These are phyloP conservation scores for Melieria crassipennis DNA, from an alignment of 2,888 invertebrate genomes.

Conservation along the genomic window DNA sequence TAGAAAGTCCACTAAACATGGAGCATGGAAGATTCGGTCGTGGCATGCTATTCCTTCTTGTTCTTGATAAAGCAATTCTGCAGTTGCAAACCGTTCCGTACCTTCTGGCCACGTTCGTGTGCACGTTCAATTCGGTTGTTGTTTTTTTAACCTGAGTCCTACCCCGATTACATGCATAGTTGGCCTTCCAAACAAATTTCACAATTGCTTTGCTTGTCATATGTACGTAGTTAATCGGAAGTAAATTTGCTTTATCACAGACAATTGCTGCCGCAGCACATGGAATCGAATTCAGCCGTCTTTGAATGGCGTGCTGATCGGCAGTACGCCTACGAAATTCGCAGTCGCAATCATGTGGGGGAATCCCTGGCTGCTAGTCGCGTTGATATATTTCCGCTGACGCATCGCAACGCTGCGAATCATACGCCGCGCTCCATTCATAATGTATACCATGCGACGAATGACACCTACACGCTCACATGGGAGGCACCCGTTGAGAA, in stretches of 20 bases:
- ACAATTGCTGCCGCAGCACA: slow-evolving; percentile 37
- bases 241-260: slow-evolving; percentile 25
- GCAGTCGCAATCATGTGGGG: slow-evolving; percentile 55
- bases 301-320: slow-evolving; percentile 49
- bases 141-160: no score
- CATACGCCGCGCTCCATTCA: slow-evolving; percentile 53
- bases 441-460: slow-evolving; percentile 73
- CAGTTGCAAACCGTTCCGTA: no score
- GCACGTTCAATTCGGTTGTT: no score
- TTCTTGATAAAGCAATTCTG: no score
- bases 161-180: no score
- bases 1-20: no score
- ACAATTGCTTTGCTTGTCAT: no score
- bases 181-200: no score
- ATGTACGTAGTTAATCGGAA: no score
- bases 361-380: slow-evolving; percentile 51
- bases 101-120: no score
- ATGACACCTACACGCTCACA: slow-evolving; percentile 77
- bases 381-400: slow-evolving; percentile 51
- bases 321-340: slow-evolving; percentile 52
- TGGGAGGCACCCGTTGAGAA: slow-evolving; percentile 72
- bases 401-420: slow-evolving; percentile 40
- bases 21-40: no score
- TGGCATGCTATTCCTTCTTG: no score
- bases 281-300: slow-evolving; percentile 53